Evolutionary conservation across 2,888 invertebrate species (phyloP).

Genomic region (Palloptera scutellata): DNA sequence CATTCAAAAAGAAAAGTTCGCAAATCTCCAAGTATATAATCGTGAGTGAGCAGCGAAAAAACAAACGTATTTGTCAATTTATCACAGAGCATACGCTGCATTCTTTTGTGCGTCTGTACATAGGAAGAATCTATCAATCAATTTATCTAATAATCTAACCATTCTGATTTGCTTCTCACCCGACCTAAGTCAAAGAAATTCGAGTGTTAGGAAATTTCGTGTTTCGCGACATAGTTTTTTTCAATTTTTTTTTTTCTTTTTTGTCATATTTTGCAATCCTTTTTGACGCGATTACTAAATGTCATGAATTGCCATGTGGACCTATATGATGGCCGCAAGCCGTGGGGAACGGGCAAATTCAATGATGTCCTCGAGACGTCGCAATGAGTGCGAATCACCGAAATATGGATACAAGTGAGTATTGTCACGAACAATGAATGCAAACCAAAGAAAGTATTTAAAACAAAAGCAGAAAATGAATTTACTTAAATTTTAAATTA

Average conservation of each 20-base stretch:
- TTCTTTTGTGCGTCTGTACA: not conserved
- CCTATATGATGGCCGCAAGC: slow-evolving; percentile 76
- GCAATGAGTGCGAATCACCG: slow-evolving; percentile 63
- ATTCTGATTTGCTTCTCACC: not conserved
- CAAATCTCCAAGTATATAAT: too few relatives aligned
- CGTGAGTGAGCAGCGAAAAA: too few relatives aligned
- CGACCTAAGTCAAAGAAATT: too few relatives aligned
- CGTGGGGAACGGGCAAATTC: slow-evolving; percentile 71
- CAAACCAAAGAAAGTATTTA: not conserved
- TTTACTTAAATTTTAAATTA: too few relatives aligned
- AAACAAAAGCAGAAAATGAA: too few relatives aligned
- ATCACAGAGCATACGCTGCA: not conserved
- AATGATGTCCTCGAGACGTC: slow-evolving; percentile 59
- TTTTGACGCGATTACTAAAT: slow-evolving; percentile 36
- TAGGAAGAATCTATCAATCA: slow-evolving; percentile 2
- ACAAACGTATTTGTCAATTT: not conserved
- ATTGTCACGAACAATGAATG: not conserved
- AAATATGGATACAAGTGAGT: slow-evolving; percentile 63
- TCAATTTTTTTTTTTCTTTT: not conserved
- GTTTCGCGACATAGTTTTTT: slow-evolving; percentile 8
- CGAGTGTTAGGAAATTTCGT: not conserved
- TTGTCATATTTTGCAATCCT: not conserved
- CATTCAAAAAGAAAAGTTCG: not conserved
- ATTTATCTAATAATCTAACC: not conserved
- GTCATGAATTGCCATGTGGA: slow-evolving; percentile 71